phyloP scores from a whole-genome alignment of 2,113 vertebrate species.

The Aptenodytes forsteri region DNA sequence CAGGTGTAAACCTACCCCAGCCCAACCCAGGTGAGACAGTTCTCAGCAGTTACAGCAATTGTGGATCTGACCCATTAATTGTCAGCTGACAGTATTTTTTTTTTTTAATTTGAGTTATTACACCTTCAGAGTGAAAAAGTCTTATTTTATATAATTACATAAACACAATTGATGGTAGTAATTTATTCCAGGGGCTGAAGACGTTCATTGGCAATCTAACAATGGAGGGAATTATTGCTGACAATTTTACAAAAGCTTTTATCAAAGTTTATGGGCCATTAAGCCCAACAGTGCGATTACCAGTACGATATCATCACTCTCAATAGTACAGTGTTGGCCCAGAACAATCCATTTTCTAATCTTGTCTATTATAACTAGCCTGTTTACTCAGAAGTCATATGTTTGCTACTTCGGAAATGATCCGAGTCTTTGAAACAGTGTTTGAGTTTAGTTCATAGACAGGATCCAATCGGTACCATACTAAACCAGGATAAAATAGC shows the following conservation, averaged over 20 bases:
- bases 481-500: background rate
- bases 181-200: constrained; percentile 23
- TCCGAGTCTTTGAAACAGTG: background rate
- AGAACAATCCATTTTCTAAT: constrained; percentile 12
- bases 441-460: background rate
- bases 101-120: background rate
- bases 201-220: background rate
- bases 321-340: background rate
- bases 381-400: background rate
- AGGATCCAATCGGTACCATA: background rate
- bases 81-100: background rate
- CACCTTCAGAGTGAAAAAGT: background rate
- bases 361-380: background rate
- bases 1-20: background rate
- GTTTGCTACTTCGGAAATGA: background rate
- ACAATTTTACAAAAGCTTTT: constrained; percentile 44
- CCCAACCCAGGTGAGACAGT: background rate
- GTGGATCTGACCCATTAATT: background rate
- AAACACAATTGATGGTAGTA: background rate
- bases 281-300: background rate
- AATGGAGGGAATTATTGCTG: background rate
- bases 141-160: constrained; percentile 1
- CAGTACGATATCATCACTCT: background rate
- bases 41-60: background rate
- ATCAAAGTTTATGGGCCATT: constrained; percentile 33